phyloP scores from a whole-genome alignment of 2,888 invertebrate genomes.

The Caenorhabditis sp. region DNA sequence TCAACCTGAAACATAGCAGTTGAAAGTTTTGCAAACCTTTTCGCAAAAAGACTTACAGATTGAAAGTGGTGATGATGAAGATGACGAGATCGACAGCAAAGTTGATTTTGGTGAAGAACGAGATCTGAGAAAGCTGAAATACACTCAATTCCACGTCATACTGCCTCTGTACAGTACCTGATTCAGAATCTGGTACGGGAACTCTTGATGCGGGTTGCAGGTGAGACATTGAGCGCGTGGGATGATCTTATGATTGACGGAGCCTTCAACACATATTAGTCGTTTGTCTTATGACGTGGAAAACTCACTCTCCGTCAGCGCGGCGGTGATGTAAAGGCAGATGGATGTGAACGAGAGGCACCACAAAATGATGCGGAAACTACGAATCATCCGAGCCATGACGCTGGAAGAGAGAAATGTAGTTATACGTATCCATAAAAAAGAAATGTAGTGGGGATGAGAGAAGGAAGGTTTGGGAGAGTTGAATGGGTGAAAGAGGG shows the following conservation, averaged over 20 bases:
- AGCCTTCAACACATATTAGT: slow-evolving; percentile 2
- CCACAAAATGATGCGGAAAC: slow-evolving; percentile 42
- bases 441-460: no score
- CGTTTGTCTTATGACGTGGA: no score
- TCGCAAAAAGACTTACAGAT: slow-evolving; percentile 34
- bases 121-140: slow-evolving; percentile 47
- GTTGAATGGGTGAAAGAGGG: neutral
- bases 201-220: slow-evolving; percentile 35
- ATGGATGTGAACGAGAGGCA: slow-evolving; percentile 28
- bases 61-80: slow-evolving; percentile 38
- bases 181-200: slow-evolving; percentile 34
- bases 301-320: slow-evolving; percentile 35
- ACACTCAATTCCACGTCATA: no score
- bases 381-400: slow-evolving; percentile 36
- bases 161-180: no score
- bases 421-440: no score
- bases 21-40: neutral
- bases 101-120: slow-evolving; percentile 45
- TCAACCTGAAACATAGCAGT: slow-evolving; percentile 35
- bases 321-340: slow-evolving; percentile 43
- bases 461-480: neutral
- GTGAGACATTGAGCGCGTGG: slow-evolving; percentile 43
- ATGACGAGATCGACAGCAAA: slow-evolving; percentile 32
- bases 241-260: slow-evolving; percentile 30
- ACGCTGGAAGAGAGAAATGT: slow-evolving; percentile 11